Percentiles rank a stretch among this genome's conserved stretches.
phyloP scores from a whole-genome alignment of 1,140 invertebrate genomes.

The Halesus radiatus region DNA sequence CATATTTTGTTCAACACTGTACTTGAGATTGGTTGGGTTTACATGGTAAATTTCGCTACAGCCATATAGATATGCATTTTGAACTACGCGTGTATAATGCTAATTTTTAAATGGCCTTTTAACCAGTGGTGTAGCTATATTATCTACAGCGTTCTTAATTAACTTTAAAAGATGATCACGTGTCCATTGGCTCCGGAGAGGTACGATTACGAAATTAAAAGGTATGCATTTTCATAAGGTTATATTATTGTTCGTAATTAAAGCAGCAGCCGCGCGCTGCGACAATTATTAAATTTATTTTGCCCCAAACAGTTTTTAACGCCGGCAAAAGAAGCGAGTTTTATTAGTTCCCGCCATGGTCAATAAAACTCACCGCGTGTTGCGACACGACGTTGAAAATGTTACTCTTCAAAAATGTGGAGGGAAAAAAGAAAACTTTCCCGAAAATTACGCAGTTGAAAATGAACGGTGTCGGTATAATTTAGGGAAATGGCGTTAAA shows the following conservation, averaged over 20 bases:
- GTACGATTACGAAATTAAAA: too few relatives aligned
- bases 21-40: too few relatives aligned
- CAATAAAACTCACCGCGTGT: constrained; percentile 20
- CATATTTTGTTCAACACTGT: too few relatives aligned
- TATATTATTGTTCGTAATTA: not conserved
- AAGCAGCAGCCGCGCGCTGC: not conserved
- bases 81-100: too few relatives aligned
- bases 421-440: constrained; percentile 3
- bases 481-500: constrained; percentile 6
- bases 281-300: not conserved
- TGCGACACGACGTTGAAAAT: not conserved
- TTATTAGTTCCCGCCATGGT: constrained; percentile 12
- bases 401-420: not conserved
- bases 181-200: too few relatives aligned
- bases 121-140: too few relatives aligned
- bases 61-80: too few relatives aligned
- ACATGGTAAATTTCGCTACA: too few relatives aligned
- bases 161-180: too few relatives aligned
- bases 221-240: too few relatives aligned
- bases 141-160: too few relatives aligned
- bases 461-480: not conserved
- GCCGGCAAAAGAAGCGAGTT: not conserved
- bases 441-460: constrained; percentile 5
- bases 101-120: too few relatives aligned
- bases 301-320: constrained; percentile 3